Evolutionary conservation across 1,140 invertebrate species (phyloP).

Genomic region (Bathynomus jamesi): DNA sequence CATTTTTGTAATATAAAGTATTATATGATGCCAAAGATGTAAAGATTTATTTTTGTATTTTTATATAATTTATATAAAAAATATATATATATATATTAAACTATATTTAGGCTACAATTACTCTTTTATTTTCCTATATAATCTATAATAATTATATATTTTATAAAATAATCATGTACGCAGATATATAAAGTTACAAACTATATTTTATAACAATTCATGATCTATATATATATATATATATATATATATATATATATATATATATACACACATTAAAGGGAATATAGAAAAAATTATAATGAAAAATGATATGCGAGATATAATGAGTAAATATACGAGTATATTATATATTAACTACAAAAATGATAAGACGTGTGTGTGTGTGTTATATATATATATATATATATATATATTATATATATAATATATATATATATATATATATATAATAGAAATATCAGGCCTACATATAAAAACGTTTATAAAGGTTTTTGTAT

Average conservation of each 20-base stretch:
- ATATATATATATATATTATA: too few relatives aligned
- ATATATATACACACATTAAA: not conserved
- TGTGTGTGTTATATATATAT: too few relatives aligned
- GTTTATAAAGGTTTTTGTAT: too few relatives aligned
- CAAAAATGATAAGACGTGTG: too few relatives aligned
- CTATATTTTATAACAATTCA: not conserved
- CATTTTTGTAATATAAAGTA: not conserved
- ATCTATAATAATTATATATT: not conserved
- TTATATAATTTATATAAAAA: not conserved
- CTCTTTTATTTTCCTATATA: not conserved
- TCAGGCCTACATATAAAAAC: too few relatives aligned
- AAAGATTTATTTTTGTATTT: not conserved
- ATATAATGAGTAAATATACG: not conserved
- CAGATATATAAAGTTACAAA: not conserved
- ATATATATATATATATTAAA: not conserved
- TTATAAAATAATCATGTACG: not conserved
- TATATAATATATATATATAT: too few relatives aligned
- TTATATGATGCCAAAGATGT: not conserved
- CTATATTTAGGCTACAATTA: not conserved
- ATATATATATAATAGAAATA: too few relatives aligned
- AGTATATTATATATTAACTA: too few relatives aligned
- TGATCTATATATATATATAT: not conserved
- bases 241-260: not conserved
- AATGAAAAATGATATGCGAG: not conserved
- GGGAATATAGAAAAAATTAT: not conserved